A percentile compares a stretch with the other conserved stretches of the same genome.
These are phyloP conservation scores for Drosophila neonasuta DNA, from an alignment of 2,888 invertebrate species.

Conservation along the genomic window DNA sequence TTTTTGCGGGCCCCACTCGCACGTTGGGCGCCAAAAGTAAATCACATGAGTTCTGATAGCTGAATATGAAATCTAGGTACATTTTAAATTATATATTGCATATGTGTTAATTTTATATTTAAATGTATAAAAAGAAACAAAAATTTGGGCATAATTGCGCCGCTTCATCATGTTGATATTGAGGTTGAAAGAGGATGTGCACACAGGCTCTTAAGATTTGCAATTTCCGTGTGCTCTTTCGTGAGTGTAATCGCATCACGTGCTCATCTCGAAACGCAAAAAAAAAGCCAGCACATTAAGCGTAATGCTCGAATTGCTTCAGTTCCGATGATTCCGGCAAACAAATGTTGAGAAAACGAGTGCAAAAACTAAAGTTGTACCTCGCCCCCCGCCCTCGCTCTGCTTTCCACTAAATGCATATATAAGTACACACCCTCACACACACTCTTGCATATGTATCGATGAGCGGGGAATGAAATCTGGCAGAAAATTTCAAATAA, in stretches of 20 bases:
- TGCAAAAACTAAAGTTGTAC: slow-evolving; percentile 16
- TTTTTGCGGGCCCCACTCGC: background rate
- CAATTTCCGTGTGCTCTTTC: slow-evolving; percentile 11
- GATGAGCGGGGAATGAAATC: slow-evolving; percentile 31
- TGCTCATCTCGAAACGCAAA: slow-evolving; percentile 13
- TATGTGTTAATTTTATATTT: too few relatives aligned
- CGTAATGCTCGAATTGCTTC: slow-evolving; percentile 25
- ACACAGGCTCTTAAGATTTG: background rate
- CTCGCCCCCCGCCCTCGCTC: background rate
- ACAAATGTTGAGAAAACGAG: slow-evolving; percentile 21
- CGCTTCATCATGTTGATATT: background rate
- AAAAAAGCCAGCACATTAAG: slow-evolving; percentile 4
- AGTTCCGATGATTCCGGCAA: slow-evolving; percentile 22
- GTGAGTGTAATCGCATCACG: slow-evolving; percentile 32
- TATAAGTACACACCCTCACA: slow-evolving; percentile 10
- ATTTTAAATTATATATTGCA: too few relatives aligned
- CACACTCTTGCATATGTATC: slow-evolving; percentile 14
- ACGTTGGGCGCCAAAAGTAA: slow-evolving; percentile 6
- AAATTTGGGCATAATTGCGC: background rate
- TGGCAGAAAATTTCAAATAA: slow-evolving; percentile 56
- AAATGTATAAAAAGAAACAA: too few relatives aligned
- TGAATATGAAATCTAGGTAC: too few relatives aligned
- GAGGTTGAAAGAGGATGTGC: background rate
- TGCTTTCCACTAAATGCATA: slow-evolving; percentile 30
- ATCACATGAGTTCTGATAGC: background rate